phyloP scores from a whole-genome alignment of 2,797 vertebrate genomes.

The Rhabdophis nuchalis region DNA sequence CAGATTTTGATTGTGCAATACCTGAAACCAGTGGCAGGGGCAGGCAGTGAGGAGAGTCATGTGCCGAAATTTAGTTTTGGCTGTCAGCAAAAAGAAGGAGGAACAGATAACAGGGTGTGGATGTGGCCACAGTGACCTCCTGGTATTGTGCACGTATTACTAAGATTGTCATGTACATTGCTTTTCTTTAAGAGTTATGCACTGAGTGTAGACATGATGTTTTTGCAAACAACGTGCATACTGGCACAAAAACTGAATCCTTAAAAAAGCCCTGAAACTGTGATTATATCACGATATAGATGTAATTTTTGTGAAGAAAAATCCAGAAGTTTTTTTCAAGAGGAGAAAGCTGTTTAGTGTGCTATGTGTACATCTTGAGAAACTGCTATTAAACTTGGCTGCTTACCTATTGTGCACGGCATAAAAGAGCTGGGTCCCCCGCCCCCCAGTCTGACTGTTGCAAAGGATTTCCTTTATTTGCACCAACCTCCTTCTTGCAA shows the following conservation, averaged over 20 bases:
- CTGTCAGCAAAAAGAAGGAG: constrained; percentile 67
- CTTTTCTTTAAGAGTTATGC: background rate
- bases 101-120: constrained; percentile 60
- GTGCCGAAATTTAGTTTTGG: constrained; percentile 59
- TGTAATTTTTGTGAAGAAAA: background rate
- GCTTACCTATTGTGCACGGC: background rate
- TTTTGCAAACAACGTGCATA: background rate
- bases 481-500: background rate
- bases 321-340: background rate
- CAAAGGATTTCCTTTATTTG: background rate
- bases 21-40: constrained; percentile 46
- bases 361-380: background rate
- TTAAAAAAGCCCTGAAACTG: constrained; percentile 23
- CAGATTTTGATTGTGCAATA: constrained; percentile 45
- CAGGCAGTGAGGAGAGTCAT: constrained; percentile 53
- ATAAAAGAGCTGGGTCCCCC: background rate
- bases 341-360: background rate
- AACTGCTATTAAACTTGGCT: background rate
- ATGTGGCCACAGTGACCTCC: constrained; percentile 59
- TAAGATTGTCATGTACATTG: constrained; percentile 1
- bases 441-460: background rate
- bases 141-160: constrained; percentile 40
- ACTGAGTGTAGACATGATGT: background rate
- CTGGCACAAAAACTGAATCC: constrained; percentile 31
- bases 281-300: background rate